Evolutionary conservation across 2,113 vertebrate species (phyloP).

Genomic region (Ondatra zibethicus): DNA sequence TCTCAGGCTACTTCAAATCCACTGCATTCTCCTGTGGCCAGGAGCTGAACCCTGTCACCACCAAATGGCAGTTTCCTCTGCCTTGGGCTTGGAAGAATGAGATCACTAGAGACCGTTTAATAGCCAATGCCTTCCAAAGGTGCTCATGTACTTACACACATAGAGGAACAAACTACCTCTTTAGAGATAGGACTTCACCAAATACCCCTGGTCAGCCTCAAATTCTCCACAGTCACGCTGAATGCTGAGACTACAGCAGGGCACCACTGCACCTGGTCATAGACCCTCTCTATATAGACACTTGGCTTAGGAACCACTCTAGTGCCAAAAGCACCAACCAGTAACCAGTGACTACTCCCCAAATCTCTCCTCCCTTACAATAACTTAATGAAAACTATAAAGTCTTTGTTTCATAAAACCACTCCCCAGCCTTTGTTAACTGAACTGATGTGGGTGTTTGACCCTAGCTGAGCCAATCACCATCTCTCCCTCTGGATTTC

Average conservation of each 20-base stretch:
- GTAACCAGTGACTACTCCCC: not conserved
- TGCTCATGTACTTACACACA: not conserved
- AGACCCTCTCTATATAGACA: not conserved
- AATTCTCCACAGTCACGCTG: not conserved
- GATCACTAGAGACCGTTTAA: not conserved
- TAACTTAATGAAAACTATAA: not conserved
- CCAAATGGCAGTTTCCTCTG: not conserved
- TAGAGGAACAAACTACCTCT: not conserved
- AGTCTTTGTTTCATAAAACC: not conserved
- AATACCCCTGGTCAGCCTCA: not conserved
- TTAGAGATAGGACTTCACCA: not conserved
- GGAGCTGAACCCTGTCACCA: not conserved
- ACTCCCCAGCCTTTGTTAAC: not conserved
- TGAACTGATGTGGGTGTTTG: not conserved
- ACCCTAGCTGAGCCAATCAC: not conserved
- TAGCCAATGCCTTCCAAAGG: not conserved
- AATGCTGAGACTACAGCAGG: too few relatives aligned
- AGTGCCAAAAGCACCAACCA: not conserved
- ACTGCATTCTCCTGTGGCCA: not conserved
- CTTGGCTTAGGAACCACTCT: not conserved
- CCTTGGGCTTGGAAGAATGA: not conserved
- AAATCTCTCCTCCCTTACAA: not conserved
- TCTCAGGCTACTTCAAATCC: not conserved
- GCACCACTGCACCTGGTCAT: not conserved
- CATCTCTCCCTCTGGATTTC: not conserved